These are phyloP conservation scores for Ceratina australensis DNA, from an alignment of 1,140 invertebrate species.

Conservation along the genomic window DNA sequence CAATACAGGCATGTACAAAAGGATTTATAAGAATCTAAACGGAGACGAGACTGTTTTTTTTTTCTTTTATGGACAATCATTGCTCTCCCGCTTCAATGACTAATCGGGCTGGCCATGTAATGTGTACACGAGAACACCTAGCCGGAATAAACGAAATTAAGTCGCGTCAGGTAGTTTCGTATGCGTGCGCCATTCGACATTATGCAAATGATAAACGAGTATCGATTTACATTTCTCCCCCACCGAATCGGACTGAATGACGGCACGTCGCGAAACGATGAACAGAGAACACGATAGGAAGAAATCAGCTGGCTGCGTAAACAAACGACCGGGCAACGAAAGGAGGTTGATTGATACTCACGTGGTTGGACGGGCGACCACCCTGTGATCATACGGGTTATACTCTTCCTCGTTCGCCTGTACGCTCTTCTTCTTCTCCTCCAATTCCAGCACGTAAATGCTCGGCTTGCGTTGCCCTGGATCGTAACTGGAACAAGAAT, in stretches of 20 bases:
- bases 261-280: background rate
- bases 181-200: slow-evolving; percentile 24
- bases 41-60: background rate
- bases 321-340: background rate
- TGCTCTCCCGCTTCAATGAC: slow-evolving; percentile 32
- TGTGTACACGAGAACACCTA: slow-evolving; percentile 31
- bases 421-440: slow-evolving; percentile 74
- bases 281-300: background rate
- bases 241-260: background rate
- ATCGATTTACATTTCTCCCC: slow-evolving; percentile 17
- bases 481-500: slow-evolving; percentile 57
- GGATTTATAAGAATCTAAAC: too few relatives aligned
- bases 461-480: slow-evolving; percentile 57
- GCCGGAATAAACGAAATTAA: slow-evolving; percentile 34
- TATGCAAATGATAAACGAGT: slow-evolving; percentile 37
- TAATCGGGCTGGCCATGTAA: slow-evolving; percentile 50
- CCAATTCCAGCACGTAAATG: slow-evolving; percentile 77
- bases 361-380: slow-evolving; percentile 86
- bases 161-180: slow-evolving; percentile 26
- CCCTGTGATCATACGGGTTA: slow-evolving; percentile 83
- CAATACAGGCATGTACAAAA: too few relatives aligned
- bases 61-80: slow-evolving; percentile 9
- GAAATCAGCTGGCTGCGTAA: slow-evolving; percentile 3
- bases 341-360: slow-evolving; percentile 76
- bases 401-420: slow-evolving; percentile 80